Base-by-base conservation (phyloP, 2,888 invertebrate genomes). In the Thereva unica region DNA sequence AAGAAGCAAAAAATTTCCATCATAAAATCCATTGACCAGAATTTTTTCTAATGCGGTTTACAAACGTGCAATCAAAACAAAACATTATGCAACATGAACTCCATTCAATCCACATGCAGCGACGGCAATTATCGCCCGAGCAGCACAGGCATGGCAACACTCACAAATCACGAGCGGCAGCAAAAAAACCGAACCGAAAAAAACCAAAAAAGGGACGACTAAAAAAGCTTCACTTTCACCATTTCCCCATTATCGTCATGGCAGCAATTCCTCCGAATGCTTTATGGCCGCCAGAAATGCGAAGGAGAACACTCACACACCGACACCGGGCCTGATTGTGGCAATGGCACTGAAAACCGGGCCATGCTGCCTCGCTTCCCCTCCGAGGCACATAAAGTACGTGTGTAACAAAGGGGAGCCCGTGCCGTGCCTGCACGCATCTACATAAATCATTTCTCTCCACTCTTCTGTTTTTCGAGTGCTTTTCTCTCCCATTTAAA, bases 231-330 rank as follows among this genome's bases (percentile, higher is more conserved):
- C 54, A 64, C 64, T 64, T 64, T 64, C 64, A 64, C 64, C 64
- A 64, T 64, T 64, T 64, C 64, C 54, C 64, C 64, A 64, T 67
- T 50, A 64, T 66, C 52, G 63, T 55, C 61, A 54, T 65, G 57
- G 49, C 67, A 67, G 57, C 64, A 68, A 41, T 53, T 61, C 64
- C 55, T 67, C 59, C 50, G 35, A 67, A 69, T 67, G 54, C 53
- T 71, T 71, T 71, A 71, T 69, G 70, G 69, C 69, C 57, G 68
- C 57, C 67, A 7, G 47, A 55, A 55, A 34, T 38, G 23, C 8
- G 40, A 12, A 50, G 57, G 53, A 69, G 61, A 68, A 63, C 59
- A 57, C 50, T 40, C 57, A 38, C 38, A 54, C 41, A 45, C 38
- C 8, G 52, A 40, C 41, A 57, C 23, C 23, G 23, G 23, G 1